Evolutionary conservation across 2,888 invertebrate species (phyloP), one percentile per base, ranked within the genome.

Genomic region (Drosophila quinaria): DNA sequence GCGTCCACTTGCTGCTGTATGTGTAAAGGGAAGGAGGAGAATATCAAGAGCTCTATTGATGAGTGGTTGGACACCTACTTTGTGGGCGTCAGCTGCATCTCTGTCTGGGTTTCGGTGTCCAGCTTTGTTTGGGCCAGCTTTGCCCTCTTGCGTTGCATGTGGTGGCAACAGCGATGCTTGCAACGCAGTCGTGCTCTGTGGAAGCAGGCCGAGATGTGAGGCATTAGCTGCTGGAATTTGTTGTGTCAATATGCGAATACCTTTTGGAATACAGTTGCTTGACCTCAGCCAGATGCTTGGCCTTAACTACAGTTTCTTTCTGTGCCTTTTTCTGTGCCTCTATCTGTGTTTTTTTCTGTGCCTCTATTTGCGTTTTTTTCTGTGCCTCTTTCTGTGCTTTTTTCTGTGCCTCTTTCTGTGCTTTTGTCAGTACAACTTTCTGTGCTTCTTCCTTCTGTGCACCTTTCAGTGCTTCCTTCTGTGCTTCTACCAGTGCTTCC

Each of bases 21-120:
- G 6, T 31, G 29, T 13, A 15, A 11, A 19, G 22, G 10, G 13
- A 25, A 17, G 3, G 19, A 39, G n/a, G 15, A 39, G n/a, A 46
- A 17, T 49, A 29, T 19, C 19, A 31, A 31, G 15, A 35, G 8
- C 44, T 58, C 25, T 19, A 52, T 58, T 50, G 54, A 50, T 49
- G 47, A 41, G 22, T 52, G 29, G 5, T 55, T n/a, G 42, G 61
- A 50, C 49, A 64, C 77, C 42, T 59, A 73, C 77, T 10, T 44
- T 37, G 54, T 60, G 62, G 25, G 42, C 39, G 47, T 42, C 11
- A 10, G 4, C 9, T 46, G 15, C 6, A 37, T 11, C 47, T 58
- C 51, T 22, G 29, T 22, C 50, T 55, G 37, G n/a, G 54, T 17
- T 13, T 31, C 17, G 5, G 6, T 11, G 31, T 13, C 35, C 15